Evolutionary conservation across 2,797 vertebrate species (phyloP).

Genomic region (Pangasius macronema): DNA sequence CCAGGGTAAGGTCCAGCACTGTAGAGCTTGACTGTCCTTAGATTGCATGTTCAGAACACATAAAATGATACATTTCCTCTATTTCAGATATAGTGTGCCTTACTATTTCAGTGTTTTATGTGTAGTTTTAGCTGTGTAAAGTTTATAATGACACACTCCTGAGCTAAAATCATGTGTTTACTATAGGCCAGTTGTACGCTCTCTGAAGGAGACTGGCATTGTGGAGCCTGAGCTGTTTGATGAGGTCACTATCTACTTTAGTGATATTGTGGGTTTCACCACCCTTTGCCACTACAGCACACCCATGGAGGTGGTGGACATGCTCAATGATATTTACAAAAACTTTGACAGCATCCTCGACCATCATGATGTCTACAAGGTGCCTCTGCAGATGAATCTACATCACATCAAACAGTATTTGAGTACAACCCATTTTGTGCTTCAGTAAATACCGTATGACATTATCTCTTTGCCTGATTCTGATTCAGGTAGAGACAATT

Average conservation of each 20-base stretch:
- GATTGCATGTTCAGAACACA: not conserved
- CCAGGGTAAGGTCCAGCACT: constrained; percentile 77
- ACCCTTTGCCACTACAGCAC: constrained; percentile 97
- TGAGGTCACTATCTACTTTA: constrained; percentile 97
- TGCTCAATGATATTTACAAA: constrained; percentile 97
- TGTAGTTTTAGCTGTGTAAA: not conserved
- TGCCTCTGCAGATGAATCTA: constrained; percentile 56
- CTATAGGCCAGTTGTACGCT: constrained; percentile 88
- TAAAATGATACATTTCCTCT: not conserved
- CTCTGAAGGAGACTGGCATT: constrained; percentile 90
- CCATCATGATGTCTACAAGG: constrained; percentile 97
- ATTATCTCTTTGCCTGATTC: not conserved
- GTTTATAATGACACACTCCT: not conserved
- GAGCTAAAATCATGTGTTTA: not conserved
- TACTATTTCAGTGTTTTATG: not conserved
- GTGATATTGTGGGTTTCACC: constrained; percentile 97
- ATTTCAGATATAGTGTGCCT: not conserved
- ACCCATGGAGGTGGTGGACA: constrained; percentile 97
- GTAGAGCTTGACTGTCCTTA: not conserved
- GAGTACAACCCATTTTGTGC: not conserved
- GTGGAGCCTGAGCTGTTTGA: constrained; percentile 94
- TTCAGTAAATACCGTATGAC: not conserved
- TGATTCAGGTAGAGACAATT: constrained; percentile 88
- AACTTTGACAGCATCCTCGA: constrained; percentile 96
- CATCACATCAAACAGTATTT: not conserved